Evolutionary conservation across 1,140 invertebrate genomes (phyloP), one percentile per base, ranked within the genome.

Genomic region (Lutraria rhynchaena): DNA sequence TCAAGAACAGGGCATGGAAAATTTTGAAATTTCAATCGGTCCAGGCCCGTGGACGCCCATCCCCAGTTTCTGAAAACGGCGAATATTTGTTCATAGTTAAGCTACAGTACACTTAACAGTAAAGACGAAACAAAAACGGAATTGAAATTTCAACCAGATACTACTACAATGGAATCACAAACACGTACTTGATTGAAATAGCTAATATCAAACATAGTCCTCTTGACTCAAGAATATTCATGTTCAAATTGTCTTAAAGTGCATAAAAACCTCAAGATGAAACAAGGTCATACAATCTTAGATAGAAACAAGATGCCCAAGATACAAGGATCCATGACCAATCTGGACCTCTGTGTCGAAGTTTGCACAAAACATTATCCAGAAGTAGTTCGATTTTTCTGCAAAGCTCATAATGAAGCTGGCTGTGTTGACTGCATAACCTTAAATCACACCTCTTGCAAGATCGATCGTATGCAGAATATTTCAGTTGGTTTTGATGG

Each of bases 361-460:
- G 17, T 61, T 5, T 61, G 58, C 27, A 5, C 4, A 5, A 5
- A 24, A 17, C 58, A 61, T 29, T 3, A 3, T 13, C 15, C 15
- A 15, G 58, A 61, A 61, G 27, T 35, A 11, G 3, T 61, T 11
- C 24, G 31, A 35, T 61, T 61, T 29, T 61, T n/a, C 58, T 61
- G 58, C 27, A 22, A 22, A 5, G 15, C 58, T 3, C 58, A 61
- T 29, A n/a, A 29, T 29, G 27, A 27, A 15, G 27, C 31, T 29
- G 27, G 58, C 3, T 61, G 58, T 35, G 58, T 22, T 11, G 58
- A 61, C 33, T 61, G 58, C 27, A 61, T 61, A 13, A 29, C 31
- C 4, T 29, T 61, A 24, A 29, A 61, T 4, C 58, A 61, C 27
- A 61, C 17, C 3, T 19, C 58, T 5, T 61, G 58, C 27, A 13